Base-by-base conservation (phyloP, 2,113 vertebrate genomes). In the Protobothrops mucrosquamatus region DNA sequence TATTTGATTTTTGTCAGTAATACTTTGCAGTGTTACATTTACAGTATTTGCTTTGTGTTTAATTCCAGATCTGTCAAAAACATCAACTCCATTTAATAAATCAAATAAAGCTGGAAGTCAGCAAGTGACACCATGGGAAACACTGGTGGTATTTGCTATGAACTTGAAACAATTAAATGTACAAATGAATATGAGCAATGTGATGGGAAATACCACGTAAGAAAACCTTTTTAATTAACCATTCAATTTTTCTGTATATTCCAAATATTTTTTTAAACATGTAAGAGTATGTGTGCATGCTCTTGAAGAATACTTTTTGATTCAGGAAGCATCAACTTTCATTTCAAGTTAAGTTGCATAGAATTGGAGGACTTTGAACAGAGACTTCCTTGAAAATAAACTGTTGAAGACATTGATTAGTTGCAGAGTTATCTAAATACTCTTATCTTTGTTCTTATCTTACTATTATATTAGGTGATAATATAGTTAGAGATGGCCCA, bases 101-200 rank as follows among this genome's bases (percentile, higher is more conserved):
- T 98, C 98, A 12, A 98, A 97, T 89, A 99, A 99, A 97, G 97
- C 98, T 91, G 97, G 98, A 12, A 98, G 98, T 94, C 99, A 98
- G 92, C 99, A 99, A 97, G 99, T 99, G 87, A 97, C 99, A 0
- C 99, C 99, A 0, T 99, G 99, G 99, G 99, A 99, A 97, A 99
- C 99, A 0, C 97, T 99, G 94, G 99, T 99, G 51, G 99, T 99
- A 52, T 99, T 99, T 94, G 99, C 99, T 94, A 99, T 99, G 97
- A 99, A 99, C 97, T 94, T 99, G 64, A 99, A 99, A 91, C 99
- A 99, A 94, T 97, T 99, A 93, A 99, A 98, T 0, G 99, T 99
- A 61, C 99, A 99, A 95, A 99, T 99, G 99, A 99, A 99, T 94
- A 99, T 99, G 99, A 99, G 99, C 96, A 99, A 99, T 9, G 99